Percentiles rank a stretch among this genome's conserved stretches.
phyloP scores from a whole-genome alignment of 2,888 invertebrate genomes.

The Carabus problematicus region DNA sequence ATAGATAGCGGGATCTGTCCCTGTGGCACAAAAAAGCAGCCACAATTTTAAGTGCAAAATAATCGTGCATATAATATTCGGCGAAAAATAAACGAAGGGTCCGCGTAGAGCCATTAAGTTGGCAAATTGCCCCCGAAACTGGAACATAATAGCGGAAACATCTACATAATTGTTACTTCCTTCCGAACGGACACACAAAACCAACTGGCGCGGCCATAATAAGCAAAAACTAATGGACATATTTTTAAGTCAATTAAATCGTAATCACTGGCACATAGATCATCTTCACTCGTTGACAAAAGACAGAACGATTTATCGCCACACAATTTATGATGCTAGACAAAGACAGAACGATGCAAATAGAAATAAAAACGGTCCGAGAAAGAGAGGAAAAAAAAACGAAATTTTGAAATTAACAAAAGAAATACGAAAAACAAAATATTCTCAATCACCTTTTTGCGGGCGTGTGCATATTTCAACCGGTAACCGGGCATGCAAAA shows the following conservation, averaged over 20 bases:
- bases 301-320: constrained; percentile 41
- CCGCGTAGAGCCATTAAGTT: constrained; percentile 13
- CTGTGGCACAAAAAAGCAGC: constrained; percentile 9
- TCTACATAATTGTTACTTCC: constrained; percentile 38
- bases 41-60: constrained; percentile 33
- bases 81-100: constrained; percentile 27
- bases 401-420: constrained; percentile 39
- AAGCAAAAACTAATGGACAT: constrained; percentile 41
- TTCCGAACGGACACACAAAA: constrained; percentile 26
- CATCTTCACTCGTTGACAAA: constrained; percentile 40
- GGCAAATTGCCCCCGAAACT: constrained; percentile 35
- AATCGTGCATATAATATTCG: constrained; percentile 37
- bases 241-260: constrained; percentile 43
- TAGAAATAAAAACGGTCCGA: too few relatives aligned
- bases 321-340: constrained; percentile 34
- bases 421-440: constrained; percentile 36
- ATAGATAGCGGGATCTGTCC: constrained; percentile 15
- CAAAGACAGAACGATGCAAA: constrained; percentile 12
- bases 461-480: constrained; percentile 42
- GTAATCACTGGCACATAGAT: constrained; percentile 40
- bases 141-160: constrained; percentile 35
- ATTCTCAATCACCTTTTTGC: constrained; percentile 43
- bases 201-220: constrained; percentile 10
- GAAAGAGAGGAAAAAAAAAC: constrained; percentile 13
- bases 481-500: constrained; percentile 42